Percentiles rank a stretch among this genome's conserved stretches.
These are phyloP conservation scores for Melinaea menophilus DNA, from an alignment of 2,888 invertebrate genomes.

Conservation along the genomic window DNA sequence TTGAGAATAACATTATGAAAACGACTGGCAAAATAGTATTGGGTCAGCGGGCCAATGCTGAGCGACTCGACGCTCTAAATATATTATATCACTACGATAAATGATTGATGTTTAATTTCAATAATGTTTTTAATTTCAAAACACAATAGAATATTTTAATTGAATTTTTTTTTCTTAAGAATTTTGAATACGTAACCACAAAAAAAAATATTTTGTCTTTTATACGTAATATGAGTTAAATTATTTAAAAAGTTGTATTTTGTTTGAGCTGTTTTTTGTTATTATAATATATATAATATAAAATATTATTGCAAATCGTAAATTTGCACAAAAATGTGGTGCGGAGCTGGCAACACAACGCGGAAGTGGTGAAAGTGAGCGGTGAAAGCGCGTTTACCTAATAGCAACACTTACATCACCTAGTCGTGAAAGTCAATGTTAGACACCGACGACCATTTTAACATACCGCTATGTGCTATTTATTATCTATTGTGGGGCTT, in stretches of 20 bases:
- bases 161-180: no score
- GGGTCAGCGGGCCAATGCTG: constrained; percentile 62
- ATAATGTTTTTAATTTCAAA: no score
- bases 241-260: no score
- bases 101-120: no score
- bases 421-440: constrained; percentile 76
- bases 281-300: no score
- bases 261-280: no score
- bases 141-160: no score
- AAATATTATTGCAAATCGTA: no score
- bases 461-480: constrained; percentile 1
- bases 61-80: constrained; percentile 51
- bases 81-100: constrained; percentile 6
- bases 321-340: not conserved
- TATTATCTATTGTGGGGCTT: no score
- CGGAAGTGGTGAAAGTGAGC: constrained; percentile 67
- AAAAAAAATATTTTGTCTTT: no score
- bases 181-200: no score
- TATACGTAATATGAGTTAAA: no score
- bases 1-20: constrained; percentile 41
- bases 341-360: constrained; percentile 39
- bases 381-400: constrained; percentile 76
- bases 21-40: constrained; percentile 44
- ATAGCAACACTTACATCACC: constrained; percentile 53
- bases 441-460: constrained; percentile 53